Percentiles rank a stretch among this genome's conserved stretches.
Evolutionary conservation across 2,113 vertebrate species (phyloP).

Genomic region (Callocephalon fimbriatum): DNA sequence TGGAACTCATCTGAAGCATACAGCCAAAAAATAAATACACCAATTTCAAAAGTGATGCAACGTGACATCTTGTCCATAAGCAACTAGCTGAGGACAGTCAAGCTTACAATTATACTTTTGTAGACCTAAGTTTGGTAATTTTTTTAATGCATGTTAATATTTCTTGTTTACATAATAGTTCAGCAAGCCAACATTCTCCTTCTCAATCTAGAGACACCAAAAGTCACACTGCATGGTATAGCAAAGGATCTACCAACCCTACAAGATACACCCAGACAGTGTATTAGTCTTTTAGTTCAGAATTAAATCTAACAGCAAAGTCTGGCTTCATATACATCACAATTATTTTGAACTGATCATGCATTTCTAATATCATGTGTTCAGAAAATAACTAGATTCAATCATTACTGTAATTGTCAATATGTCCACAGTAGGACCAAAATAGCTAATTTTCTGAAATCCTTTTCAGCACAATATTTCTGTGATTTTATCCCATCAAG

Average conservation of each 20-base stretch:
- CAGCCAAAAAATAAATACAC: not conserved
- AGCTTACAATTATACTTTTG: not conserved
- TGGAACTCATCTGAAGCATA: constrained; percentile 52
- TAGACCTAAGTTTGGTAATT: not conserved
- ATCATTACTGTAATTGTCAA: not conserved
- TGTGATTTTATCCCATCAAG: not conserved
- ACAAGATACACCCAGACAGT: not conserved
- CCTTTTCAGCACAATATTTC: not conserved
- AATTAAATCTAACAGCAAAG: not conserved
- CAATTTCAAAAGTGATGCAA: constrained; percentile 28
- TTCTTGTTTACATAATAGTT: not conserved
- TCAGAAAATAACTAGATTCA: not conserved
- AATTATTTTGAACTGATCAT: not conserved
- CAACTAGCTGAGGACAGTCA: not conserved
- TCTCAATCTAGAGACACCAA: not conserved
- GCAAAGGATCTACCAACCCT: not conserved
- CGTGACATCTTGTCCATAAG: not conserved
- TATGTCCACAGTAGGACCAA: not conserved
- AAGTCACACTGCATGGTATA: not conserved
- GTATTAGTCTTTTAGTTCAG: not conserved
- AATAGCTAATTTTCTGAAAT: not conserved
- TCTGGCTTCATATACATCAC: not conserved
- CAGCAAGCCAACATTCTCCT: not conserved
- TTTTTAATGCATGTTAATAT: not conserved
- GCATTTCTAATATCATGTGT: not conserved